Conservation (phyloP, 2,888 invertebrate genomes). For the Leistus spinibarbis region DNA sequence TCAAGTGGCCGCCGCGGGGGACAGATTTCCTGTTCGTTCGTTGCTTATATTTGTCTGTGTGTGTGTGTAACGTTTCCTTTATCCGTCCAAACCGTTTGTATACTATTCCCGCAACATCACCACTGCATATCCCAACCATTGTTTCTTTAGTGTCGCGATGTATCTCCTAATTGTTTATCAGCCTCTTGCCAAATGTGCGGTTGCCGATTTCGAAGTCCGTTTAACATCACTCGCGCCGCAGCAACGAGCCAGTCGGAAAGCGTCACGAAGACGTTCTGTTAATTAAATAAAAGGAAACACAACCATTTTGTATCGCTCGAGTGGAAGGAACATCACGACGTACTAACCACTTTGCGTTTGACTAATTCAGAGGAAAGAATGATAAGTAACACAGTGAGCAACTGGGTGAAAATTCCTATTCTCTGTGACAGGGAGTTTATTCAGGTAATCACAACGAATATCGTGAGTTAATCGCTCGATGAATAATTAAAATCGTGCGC, state of each 20-base stretch:
- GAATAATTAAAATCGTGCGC: slow-evolving; percentile 36
- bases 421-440: not conserved
- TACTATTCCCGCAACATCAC: not conserved
- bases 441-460: slow-evolving; percentile 27
- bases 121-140: not conserved
- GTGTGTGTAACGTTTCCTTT: not conserved
- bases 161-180: slow-evolving; percentile 6
- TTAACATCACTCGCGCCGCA: slow-evolving; percentile 25
- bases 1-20: slow-evolving; percentile 16
- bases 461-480: slow-evolving; percentile 25
- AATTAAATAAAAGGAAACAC: slow-evolving; percentile 34
- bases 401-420: not conserved
- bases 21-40: slow-evolving; percentile 7
- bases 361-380: not conserved
- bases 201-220: slow-evolving; percentile 3
- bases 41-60: not conserved
- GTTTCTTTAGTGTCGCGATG: slow-evolving; percentile 9
- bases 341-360: not conserved
- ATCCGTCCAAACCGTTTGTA: not conserved
- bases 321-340: not conserved
- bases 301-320: not conserved
- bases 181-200: not conserved
- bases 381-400: not conserved
- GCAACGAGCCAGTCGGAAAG: not conserved
- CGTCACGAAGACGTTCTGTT: slow-evolving; percentile 13